Base-by-base conservation (phyloP, 2,888 invertebrate species). In the Dynastes hyllus region DNA sequence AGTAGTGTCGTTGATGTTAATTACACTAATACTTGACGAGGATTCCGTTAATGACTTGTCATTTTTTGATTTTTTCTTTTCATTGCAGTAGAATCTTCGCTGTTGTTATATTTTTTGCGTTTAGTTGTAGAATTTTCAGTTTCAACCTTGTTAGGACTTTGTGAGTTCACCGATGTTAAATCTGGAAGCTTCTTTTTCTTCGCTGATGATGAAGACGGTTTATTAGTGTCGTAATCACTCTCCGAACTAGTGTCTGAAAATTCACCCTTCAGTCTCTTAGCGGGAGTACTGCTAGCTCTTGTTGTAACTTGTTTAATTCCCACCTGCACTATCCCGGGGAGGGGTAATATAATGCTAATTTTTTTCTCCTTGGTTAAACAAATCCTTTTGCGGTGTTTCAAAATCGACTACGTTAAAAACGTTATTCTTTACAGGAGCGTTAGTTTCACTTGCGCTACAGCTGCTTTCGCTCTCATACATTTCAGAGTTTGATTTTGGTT, bases 371-470 rank as follows among this genome's bases (percentile, higher is more conserved):
- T 83, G 81, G 2, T 53, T 27, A 81, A 88, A 87, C 65, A 81
- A 45, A 22, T 76, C 73, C 58, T 80, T 81, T 0, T 61, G 51
- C 0, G 81, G 80, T 5, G 73, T 69, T 50, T 82, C 82, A 81
- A 88, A 88, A 55, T 87, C 87, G 6, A 87, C 82, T 71, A 87
- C 87, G 81, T 84, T 85, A 81, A 88, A 88, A n/a, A 87, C 85
- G 11, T 83, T 83, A 9, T 84, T 83, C 81, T 87, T 86, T 13
- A 86, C 80, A 9, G 84, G 81, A 2, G 78, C 73, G 73, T 83
- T 85, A 11, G 83, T 80, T 66, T 85, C 85, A 67, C 83, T 85
- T 0, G 86, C 85, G 55, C 86, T 87, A 45, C 84, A 86, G 80
- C 86, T 86, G 81, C 87, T 87, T 76, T 86, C 88, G 6, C 86